A percentile compares a stretch with the other conserved stretches of the same genome.
These are phyloP conservation scores for Tetragonula carbonaria DNA, from an alignment of 2,888 invertebrate species.

Conservation along the genomic window DNA sequence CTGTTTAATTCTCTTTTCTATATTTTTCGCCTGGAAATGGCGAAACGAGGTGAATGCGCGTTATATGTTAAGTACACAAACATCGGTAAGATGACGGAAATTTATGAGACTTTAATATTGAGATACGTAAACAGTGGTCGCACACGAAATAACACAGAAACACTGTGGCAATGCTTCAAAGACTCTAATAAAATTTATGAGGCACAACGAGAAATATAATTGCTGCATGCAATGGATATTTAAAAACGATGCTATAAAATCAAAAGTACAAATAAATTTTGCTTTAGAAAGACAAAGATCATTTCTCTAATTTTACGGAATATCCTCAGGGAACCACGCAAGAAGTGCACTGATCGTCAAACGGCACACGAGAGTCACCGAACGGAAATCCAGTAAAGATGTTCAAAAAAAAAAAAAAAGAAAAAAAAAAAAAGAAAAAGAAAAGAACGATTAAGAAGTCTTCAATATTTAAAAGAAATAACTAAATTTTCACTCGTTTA, in stretches of 20 bases:
- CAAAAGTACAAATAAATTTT: neutral
- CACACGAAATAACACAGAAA: conserved; percentile 8
- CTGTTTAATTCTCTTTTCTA: neutral
- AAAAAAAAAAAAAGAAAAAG: conserved; percentile 4
- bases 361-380: conserved; percentile 63
- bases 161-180: conserved; percentile 10
- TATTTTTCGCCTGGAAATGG: neutral
- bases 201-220: too few species aligned
- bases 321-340: conserved; percentile 32
- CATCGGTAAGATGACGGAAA: conserved; percentile 11
- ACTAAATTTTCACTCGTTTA: conserved; percentile 1
- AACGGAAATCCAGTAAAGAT: conserved; percentile 63
- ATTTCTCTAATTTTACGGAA: neutral
- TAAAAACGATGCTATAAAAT: neutral
- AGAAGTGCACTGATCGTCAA: conserved; percentile 57
- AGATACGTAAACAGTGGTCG: conserved; percentile 16
- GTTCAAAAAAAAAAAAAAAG: conserved; percentile 2
- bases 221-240: neutral
- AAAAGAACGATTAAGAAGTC: neutral
- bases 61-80: neutral
- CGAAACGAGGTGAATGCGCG: neutral
- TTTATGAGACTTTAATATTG: conserved; percentile 20
- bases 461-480: neutral
- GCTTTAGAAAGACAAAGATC: neutral
- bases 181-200: neutral